A percentile compares a stretch with the other conserved stretches of the same genome.
These are phyloP conservation scores for Lomographa bimaculata DNA, from an alignment of 2,888 invertebrate species.

Conservation along the genomic window DNA sequence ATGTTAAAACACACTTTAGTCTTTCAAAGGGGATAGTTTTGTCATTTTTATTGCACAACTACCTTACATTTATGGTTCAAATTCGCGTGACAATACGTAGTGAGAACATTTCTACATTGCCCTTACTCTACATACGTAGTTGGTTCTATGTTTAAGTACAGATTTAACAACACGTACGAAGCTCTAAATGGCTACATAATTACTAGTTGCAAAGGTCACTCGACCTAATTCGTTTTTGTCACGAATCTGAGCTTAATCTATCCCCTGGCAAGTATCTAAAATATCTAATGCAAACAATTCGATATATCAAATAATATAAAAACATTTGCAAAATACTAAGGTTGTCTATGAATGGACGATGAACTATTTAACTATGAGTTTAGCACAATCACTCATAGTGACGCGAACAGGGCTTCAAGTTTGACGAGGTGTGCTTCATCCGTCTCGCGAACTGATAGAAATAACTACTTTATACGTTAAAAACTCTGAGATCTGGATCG, in stretches of 20 bases:
- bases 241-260: slow-evolving; percentile 31
- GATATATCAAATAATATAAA: slow-evolving; percentile 45
- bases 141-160: slow-evolving; percentile 5
- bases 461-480: too few relatives aligned
- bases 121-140: slow-evolving; percentile 2
- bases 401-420: slow-evolving; percentile 60
- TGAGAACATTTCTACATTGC: neutral
- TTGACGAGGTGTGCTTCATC: slow-evolving; percentile 26
- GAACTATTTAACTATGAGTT: slow-evolving; percentile 80
- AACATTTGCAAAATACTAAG: slow-evolving; percentile 51
- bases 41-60: slow-evolving; percentile 12
- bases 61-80: slow-evolving; percentile 11
- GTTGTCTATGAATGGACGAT: slow-evolving; percentile 64
- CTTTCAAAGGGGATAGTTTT: slow-evolving; percentile 54
- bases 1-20: slow-evolving; percentile 63
- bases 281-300: slow-evolving; percentile 46
- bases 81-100: too few relatives aligned
- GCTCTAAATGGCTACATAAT: slow-evolving; percentile 20
- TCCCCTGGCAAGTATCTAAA: slow-evolving; percentile 46
- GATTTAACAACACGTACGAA: slow-evolving; percentile 17
- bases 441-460: neutral
- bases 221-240: slow-evolving; percentile 3
- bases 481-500: too few relatives aligned
- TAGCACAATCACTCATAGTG: slow-evolving; percentile 83
- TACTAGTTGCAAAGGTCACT: slow-evolving; percentile 13